Base-by-base conservation (phyloP, 2,113 vertebrate genomes). In the Polyodon spathula region DNA sequence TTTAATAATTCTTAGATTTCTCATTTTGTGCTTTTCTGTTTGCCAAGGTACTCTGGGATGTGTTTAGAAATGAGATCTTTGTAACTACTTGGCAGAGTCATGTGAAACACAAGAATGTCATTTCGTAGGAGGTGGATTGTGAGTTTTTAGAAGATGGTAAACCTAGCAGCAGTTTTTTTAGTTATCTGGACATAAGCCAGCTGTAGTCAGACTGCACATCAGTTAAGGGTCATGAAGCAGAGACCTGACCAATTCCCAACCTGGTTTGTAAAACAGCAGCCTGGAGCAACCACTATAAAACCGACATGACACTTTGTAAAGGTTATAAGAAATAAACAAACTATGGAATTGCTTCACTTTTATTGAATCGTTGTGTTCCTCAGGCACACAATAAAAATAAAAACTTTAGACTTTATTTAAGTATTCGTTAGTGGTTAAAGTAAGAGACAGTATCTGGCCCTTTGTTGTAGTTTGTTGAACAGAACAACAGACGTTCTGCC, bases 291-390 rank as follows among this genome's bases (percentile, higher is more conserved):
- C 84, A 81, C 80, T 90, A 91, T 80, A 73, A 88, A 85, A 75
- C 81, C 77, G 69, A 71, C 76, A 76, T 86, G 78, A 85, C 88
- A 90, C 88, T 86, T 85, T 90, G 71, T 86, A 93, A 93, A 93
- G 91, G 88, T 90, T 93, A 92, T 75, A 85, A 84, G 70, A 77
- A 86, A 84, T 87, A 90, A 90, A 91, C 88, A 88, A 90, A 84
- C 88, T 86, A 92, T 87, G 83, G 83, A 88, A 85, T 80, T 82
- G 84, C 27, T 27, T 84, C 74, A 85, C 80, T 90, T 95, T 96
- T 95, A 95, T 91, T 93, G 89, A 84, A 88, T 88, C 76, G 81
- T 71, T 85, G 76, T 85, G 88, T 84, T 93, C 91, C 92, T 90
- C 88, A 88, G 93, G 92, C 92, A 70, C 73, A 76, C 81, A 76